Conservation (phyloP, 2,888 invertebrate genomes). For the Meta bourneti region DNA sequence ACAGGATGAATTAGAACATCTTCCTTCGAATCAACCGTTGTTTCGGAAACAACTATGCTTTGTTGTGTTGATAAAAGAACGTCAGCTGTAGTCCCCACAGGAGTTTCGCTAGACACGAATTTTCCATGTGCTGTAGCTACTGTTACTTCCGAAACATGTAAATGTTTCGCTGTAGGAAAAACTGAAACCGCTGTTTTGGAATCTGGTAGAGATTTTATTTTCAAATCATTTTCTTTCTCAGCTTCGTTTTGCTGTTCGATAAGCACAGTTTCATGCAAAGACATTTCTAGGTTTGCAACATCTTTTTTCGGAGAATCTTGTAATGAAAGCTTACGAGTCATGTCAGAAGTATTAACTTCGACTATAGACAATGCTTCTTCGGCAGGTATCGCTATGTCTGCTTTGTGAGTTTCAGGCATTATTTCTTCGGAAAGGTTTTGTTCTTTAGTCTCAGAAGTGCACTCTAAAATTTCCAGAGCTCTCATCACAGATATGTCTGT, state of each 20-base stretch:
- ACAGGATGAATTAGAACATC: slow-evolving; percentile 43
- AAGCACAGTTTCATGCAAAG: slow-evolving; percentile 72
- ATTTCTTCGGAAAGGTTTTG: slow-evolving; percentile 63
- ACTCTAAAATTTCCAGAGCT: slow-evolving; percentile 73
- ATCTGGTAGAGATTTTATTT: slow-evolving; percentile 61
- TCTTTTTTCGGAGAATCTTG: slow-evolving; percentile 55
- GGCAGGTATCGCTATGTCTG: slow-evolving; percentile 69
- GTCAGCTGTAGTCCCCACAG: slow-evolving; percentile 52
- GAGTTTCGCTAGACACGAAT: slow-evolving; percentile 44
- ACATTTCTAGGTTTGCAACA: slow-evolving; percentile 69
- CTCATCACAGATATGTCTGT: slow-evolving; percentile 66
- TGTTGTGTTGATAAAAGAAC: slow-evolving; percentile 51
- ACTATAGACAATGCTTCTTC: slow-evolving; percentile 77
- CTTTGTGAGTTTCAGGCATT: slow-evolving; percentile 71
- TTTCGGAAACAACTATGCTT: slow-evolving; percentile 71
- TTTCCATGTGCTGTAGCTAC: slow-evolving; percentile 61
- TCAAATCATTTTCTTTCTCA: slow-evolving; percentile 73
- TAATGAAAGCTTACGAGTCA: slow-evolving; percentile 63
- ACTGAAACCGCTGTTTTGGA: slow-evolving; percentile 66
- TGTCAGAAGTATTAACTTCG: slow-evolving; percentile 69
- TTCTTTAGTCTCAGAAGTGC: slow-evolving; percentile 74
- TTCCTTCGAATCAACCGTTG: slow-evolving; percentile 70
- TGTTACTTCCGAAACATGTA: slow-evolving; percentile 76
- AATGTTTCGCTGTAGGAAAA: slow-evolving; percentile 69
- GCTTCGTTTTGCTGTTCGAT: slow-evolving; percentile 73